A percentile compares a stretch with the other conserved stretches of the same genome.
Conservation (phyloP, 2,797 vertebrate species). For the Aldrovandia affinis region DNA sequence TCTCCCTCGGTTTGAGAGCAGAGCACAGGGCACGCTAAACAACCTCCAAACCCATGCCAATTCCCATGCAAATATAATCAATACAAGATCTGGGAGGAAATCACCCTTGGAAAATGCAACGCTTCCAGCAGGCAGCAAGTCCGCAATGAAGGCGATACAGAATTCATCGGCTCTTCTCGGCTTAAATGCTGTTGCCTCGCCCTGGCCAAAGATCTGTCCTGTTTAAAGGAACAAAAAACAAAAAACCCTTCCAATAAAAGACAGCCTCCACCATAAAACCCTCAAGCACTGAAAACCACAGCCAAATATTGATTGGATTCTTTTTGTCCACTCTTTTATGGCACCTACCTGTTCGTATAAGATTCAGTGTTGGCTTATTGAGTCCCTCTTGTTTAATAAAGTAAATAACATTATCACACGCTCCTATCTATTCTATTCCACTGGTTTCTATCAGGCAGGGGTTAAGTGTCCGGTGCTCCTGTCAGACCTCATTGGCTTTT, state of each 20-base stretch:
- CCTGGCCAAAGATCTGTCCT: not conserved
- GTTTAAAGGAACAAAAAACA: not conserved
- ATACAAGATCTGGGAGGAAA: conserved; percentile 16
- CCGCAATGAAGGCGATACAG: conserved; percentile 12
- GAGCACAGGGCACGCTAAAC: not conserved
- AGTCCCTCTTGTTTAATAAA: not conserved
- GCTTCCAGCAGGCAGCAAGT: not conserved
- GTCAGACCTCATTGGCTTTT: not conserved
- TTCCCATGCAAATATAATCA: conserved; percentile 22
- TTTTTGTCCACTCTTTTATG: not conserved
- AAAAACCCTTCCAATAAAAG: not conserved
- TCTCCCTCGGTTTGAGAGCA: not conserved
- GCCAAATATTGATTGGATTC: conserved; percentile 1
- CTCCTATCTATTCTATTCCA: not conserved
- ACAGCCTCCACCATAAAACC: not conserved
- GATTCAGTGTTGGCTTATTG: not conserved
- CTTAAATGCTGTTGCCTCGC: not conserved
- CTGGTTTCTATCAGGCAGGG: not conserved
- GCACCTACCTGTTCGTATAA: not conserved
- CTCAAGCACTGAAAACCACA: not conserved
- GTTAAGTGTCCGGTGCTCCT: not conserved
- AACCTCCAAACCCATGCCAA: not conserved
- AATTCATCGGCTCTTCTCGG: conserved; percentile 21
- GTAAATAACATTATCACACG: not conserved
- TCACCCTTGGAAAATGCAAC: conserved; percentile 4